A percentile compares a stretch with the other conserved stretches of the same genome.
These are phyloP conservation scores for Mystacornis crossleyi DNA, from an alignment of 2,113 vertebrate genomes.

Conservation along the genomic window DNA sequence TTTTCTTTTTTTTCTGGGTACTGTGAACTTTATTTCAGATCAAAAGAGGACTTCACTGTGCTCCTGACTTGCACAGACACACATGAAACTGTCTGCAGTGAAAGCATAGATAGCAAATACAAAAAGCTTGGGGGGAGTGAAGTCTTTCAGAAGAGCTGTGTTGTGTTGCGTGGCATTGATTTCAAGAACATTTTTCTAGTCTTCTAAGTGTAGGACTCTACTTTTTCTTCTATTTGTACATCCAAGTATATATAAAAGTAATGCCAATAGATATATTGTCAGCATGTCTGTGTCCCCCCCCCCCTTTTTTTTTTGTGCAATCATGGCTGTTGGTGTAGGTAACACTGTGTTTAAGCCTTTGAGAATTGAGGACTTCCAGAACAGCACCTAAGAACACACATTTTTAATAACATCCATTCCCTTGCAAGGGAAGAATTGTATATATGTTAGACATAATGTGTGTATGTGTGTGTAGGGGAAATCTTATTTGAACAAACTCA, in stretches of 20 bases:
- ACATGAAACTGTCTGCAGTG: not conserved
- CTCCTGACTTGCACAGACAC: not conserved
- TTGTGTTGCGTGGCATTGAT: not conserved
- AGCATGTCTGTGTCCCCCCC: fast-evolving
- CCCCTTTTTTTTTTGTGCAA: not conserved
- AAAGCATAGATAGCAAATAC: not conserved
- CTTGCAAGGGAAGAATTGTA: not conserved
- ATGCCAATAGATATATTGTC: not conserved
- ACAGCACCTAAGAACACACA: not conserved
- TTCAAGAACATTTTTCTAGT: not conserved
- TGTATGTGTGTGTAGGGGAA: not conserved
- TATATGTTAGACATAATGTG: not conserved
- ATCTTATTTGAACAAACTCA: not conserved
- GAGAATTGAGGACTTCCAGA: not conserved
- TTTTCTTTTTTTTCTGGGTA: not conserved
- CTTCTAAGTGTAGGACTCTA: not conserved
- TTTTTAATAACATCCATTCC: not conserved
- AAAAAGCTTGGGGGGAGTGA: not conserved
- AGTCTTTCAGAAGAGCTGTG: not conserved
- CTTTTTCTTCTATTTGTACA: not conserved
- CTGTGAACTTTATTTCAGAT: not conserved
- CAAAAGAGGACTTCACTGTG: not conserved
- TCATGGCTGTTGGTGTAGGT: not conserved
- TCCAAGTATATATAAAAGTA: not conserved
- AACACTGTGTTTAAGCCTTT: not conserved